Evolutionary conservation across 2,888 invertebrate species (phyloP).

Genomic region (Crioceris asparagi): DNA sequence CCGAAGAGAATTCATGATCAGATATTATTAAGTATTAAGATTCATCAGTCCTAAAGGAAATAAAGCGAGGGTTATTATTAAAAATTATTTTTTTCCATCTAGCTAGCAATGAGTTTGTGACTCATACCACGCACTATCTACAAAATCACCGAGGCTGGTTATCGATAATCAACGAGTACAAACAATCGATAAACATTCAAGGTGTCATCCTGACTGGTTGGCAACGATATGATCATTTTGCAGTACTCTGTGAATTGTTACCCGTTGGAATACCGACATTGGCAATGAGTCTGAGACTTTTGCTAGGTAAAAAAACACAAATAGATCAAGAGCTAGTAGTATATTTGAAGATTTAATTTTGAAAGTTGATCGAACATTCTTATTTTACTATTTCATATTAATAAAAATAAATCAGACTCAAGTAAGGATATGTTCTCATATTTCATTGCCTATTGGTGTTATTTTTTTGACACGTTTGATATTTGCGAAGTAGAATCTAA

Average conservation of each 20-base stretch:
- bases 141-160: constrained; percentile 67
- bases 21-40: neutral
- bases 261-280: constrained; percentile 56
- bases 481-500: no score
- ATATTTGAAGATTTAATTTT: no score
- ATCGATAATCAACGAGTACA: constrained; percentile 44
- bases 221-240: constrained; percentile 61
- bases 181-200: constrained; percentile 42
- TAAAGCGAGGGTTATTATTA: neutral
- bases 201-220: constrained; percentile 60
- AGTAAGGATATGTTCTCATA: no score
- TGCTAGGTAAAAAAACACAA: constrained; percentile 21
- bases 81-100: constrained; percentile 6
- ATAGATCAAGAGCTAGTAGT: no score
- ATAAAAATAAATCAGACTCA: no score
- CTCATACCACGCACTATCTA: constrained; percentile 51
- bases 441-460: no score
- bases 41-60: neutral
- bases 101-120: constrained; percentile 39
- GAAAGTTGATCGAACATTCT: no score
- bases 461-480: no score
- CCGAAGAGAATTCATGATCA: neutral
- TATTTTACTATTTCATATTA: no score
- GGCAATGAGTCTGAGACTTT: constrained; percentile 47
- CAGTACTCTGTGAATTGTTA: constrained; percentile 55